These are phyloP conservation scores for Scophthalmus maximus DNA, from an alignment of 2,113 vertebrate genomes.

Conservation along the genomic window DNA sequence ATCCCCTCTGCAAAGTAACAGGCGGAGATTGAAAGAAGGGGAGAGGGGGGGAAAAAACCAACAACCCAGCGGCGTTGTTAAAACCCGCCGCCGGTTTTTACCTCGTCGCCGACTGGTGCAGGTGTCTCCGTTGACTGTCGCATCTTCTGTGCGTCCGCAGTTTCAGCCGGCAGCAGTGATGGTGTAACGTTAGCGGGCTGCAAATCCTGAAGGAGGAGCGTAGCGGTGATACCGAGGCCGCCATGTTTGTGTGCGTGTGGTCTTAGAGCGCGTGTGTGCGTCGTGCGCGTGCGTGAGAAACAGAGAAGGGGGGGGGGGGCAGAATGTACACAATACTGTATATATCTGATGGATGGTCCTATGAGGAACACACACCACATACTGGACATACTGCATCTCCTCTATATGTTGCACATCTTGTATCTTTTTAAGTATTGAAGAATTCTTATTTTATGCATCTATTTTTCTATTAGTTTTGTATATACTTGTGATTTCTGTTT, in stretches of 20 bases:
- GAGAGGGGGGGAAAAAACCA: too few species aligned
- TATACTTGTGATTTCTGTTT: too few species aligned
- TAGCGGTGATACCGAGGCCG: conserved; percentile 77
- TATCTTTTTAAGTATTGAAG: too few species aligned
- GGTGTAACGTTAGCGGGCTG: conserved; percentile 63
- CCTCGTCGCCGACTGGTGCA: conserved; percentile 75
- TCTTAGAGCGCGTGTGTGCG: conserved; percentile 24
- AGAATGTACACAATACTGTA: neutral
- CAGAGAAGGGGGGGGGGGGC: neutral
- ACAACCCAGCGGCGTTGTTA: neutral
- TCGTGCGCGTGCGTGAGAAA: conserved; percentile 21
- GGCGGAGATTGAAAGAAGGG: too few species aligned
- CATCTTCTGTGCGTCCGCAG: conserved; percentile 71
- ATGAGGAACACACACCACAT: too few species aligned
- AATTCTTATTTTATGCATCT: too few species aligned
- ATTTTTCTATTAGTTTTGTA: too few species aligned
- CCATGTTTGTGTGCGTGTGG: conserved; percentile 77
- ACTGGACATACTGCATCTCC: too few species aligned
- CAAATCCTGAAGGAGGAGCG: conserved; percentile 80
- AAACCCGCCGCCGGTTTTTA: conserved; percentile 42
- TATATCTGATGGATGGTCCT: too few species aligned
- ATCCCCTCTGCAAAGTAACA: conserved; percentile 12
- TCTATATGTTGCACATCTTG: too few species aligned
- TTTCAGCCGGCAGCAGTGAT: conserved; percentile 69
- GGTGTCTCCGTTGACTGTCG: conserved; percentile 68